These are phyloP conservation scores for Hycleus phaleratus DNA, from an alignment of 1,140 invertebrate genomes.

Conservation along the genomic window DNA sequence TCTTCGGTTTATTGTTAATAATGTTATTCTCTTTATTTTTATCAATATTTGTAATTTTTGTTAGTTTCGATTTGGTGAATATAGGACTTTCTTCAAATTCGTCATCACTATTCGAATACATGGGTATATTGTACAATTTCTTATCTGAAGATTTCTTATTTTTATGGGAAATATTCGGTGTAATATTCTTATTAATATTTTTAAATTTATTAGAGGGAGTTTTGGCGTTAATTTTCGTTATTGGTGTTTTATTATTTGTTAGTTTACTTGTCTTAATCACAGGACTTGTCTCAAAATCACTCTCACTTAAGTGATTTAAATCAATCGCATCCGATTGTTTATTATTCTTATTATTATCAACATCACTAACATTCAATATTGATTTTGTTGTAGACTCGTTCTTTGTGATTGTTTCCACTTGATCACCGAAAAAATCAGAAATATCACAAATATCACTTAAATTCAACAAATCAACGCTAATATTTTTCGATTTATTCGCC, in stretches of 20 bases:
- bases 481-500: not conserved
- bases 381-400: no score
- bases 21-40: conserved; percentile 4
- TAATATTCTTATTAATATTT: not conserved
- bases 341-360: not conserved
- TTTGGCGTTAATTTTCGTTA: conserved; percentile 7
- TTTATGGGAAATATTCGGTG: no score
- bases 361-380: no score
- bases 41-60: not conserved
- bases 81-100: conserved; percentile 21
- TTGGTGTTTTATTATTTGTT: not conserved
- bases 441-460: conserved; percentile 3
- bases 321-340: not conserved
- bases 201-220: not conserved
- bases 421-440: not conserved
- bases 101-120: conserved; percentile 19
- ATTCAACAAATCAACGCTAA: not conserved
- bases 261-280: not conserved
- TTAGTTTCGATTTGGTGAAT: conserved; percentile 4
- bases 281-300: conserved; percentile 11
- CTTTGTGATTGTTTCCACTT: not conserved
- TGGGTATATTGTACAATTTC: not conserved
- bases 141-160: not conserved
- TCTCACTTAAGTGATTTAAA: conserved; percentile 1
- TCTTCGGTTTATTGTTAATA: not conserved